Evolutionary conservation across 2,888 invertebrate species (phyloP), one percentile per base, ranked within the genome.

Genomic region (Vesta saturnalis): DNA sequence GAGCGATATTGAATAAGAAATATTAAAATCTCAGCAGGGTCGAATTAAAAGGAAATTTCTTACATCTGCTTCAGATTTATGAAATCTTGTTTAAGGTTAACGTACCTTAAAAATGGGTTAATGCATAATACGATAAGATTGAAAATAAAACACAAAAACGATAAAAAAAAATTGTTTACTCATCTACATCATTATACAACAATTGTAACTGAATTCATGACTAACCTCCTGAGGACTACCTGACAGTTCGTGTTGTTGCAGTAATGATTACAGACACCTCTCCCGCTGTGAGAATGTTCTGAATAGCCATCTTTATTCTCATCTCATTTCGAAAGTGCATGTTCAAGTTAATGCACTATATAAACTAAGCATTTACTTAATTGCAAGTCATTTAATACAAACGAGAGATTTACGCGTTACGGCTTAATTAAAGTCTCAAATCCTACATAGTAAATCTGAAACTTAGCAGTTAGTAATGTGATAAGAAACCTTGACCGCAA

Each of bases 391-490:
- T 12, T 61, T 61, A 21, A 61, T 39, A 22, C 47, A 12, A 23
- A 10, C 1, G 35, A 15, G 49, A 43, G 23, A 23, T 23, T 23
- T 23, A 23, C 23, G 3, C 23, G 12, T 43, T 43, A 10, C n/a
- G 12, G 43, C 14, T 47, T 61, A 61, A 54, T 39, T 52, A 30
- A 61, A 61, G 54, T 61, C 19, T 12, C 12, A 39, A 23, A 21
- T 21, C 35, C 46, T 5, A 46, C 16, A 43, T 43, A 12, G n/a
- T 12, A 15, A 67, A 59, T 63, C 62, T 58, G 66, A 64, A 72
- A 74, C 70, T 74, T 74, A 68, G 70, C 71, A 72, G 66, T 72
- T 60, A 43, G 74, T 73, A 72, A 72, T 71, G 49, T 5, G 19
- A 54, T 54, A 54, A 54, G 73, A 74, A 73, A 71, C 61, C 64